Conservation (phyloP, 2,113 vertebrate species). For the Rhagologus leucostigma region DNA sequence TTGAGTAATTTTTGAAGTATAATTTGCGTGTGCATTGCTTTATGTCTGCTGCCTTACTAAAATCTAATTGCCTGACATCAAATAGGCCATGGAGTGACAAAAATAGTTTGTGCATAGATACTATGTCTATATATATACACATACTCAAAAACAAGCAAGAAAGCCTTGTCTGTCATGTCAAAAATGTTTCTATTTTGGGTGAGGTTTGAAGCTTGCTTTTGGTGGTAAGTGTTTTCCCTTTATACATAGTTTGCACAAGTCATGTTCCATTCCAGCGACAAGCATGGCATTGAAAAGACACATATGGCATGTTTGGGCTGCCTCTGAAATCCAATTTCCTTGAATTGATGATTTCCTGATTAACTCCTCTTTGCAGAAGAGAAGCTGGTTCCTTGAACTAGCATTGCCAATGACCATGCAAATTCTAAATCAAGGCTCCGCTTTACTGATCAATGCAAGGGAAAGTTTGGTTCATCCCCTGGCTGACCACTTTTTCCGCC, state of each 20-base stretch:
- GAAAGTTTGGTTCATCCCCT: background rate
- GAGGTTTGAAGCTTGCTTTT: background rate
- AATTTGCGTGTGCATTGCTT: background rate
- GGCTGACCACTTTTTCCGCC: background rate
- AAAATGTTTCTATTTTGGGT: constrained; percentile 15
- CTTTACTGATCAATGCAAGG: background rate
- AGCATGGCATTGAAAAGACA: background rate
- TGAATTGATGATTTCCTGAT: background rate
- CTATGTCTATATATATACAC: background rate
- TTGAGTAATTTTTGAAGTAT: background rate
- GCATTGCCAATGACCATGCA: background rate
- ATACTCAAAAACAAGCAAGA: background rate
- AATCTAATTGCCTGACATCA: background rate
- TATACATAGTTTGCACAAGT: background rate
- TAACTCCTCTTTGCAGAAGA: background rate
- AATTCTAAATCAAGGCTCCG: background rate
- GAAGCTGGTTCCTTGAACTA: background rate
- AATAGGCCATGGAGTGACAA: background rate
- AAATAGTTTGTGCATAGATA: background rate
- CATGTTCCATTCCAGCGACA: background rate
- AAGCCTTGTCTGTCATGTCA: background rate
- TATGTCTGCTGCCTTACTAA: background rate
- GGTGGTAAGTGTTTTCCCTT: background rate
- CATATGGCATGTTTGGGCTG: background rate
- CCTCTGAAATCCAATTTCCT: background rate